Percentiles rank a stretch among this genome's conserved stretches.
Conservation (phyloP, 2,113 vertebrate species). For the Eurypyga helias region DNA sequence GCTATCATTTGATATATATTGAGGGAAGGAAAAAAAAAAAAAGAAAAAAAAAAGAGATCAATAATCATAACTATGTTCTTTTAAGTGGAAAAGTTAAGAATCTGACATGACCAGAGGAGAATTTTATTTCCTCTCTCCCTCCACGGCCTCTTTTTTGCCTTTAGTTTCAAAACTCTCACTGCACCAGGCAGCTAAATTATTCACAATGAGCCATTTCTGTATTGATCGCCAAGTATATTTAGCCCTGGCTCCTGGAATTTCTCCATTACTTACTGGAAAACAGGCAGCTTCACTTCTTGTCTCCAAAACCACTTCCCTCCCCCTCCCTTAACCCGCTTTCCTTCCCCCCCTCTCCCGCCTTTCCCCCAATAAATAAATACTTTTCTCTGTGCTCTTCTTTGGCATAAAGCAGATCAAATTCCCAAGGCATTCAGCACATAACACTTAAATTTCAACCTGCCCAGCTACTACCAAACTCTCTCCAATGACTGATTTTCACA, state of each 20-base stretch:
- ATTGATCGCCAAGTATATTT: constrained; percentile 90
- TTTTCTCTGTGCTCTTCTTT: constrained; percentile 75
- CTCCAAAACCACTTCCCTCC: constrained; percentile 88
- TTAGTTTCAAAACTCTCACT: constrained; percentile 86
- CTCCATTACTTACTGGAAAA: constrained; percentile 90
- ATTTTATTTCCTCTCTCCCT: constrained; percentile 76
- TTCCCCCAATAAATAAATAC: constrained; percentile 68
- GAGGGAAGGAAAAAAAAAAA: background rate
- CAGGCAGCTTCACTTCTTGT: constrained; percentile 86
- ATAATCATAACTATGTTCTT: constrained; percentile 75
- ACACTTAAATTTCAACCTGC: constrained; percentile 81
- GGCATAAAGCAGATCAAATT: constrained; percentile 81
- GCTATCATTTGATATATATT: constrained; percentile 79
- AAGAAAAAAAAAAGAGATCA: background rate
- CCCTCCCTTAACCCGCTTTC: constrained; percentile 62
- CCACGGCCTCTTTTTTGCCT: constrained; percentile 79
- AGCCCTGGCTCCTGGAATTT: constrained; percentile 87
- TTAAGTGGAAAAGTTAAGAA: constrained; percentile 79
- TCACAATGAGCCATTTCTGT: constrained; percentile 90
- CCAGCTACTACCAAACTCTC: constrained; percentile 74
- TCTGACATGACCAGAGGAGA: constrained; percentile 72
- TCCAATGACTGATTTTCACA: constrained; percentile 72
- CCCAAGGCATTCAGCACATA: constrained; percentile 73
- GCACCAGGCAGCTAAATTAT: constrained; percentile 87
- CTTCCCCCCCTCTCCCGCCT: background rate